Base-by-base conservation (phyloP, 2,888 invertebrate genomes). In the Gymnocheta viridis region DNA sequence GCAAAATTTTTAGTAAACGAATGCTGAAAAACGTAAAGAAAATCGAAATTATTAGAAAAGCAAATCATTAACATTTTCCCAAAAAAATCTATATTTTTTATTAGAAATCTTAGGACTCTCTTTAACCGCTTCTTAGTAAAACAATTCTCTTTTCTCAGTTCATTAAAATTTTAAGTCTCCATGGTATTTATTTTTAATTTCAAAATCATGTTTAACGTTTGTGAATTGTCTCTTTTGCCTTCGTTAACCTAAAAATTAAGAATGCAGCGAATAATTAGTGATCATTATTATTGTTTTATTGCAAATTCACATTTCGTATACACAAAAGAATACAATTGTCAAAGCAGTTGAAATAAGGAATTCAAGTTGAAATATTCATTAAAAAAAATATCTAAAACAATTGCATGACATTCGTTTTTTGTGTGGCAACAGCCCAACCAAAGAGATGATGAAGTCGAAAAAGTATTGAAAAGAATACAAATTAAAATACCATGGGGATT, bases 191-290 rank as follows among this genome's bases (percentile, higher is more conserved):
- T 44, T 58, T 32, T 29, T 19, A 56, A 32, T 47, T 44, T 44
- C 17, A 22, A 58, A 44, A n/a, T 0, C 19, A 10, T 51, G 4
- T 27, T 29, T 41, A 41, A 22, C 9, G 4, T 22, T 38, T 60
- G 32, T 29, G 19, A 27, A 56, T 44, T 17, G 0, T 19, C 7
- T 47, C 9, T 14, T 56, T 74, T 29, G 64, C 64, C 64, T 54
- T 80, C 10, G 49, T 64, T 82, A 70, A 82, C 76, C 76, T 69
- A 77, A 77, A 77, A 82, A 77, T 76, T 76, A 76, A 56, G 12
- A 56, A 82, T 77, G 49, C 19, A 62, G 35, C 69, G 56, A 76
- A 60, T 82, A 82, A 70, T 69, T 77, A 81, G 60, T 60, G 44
- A 74, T 67, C 29, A 49, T 56, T 62, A 35, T 74, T n/a, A 27